Evolutionary conservation across 2,113 vertebrate species (phyloP).

Genomic region (Nibea albiflora): DNA sequence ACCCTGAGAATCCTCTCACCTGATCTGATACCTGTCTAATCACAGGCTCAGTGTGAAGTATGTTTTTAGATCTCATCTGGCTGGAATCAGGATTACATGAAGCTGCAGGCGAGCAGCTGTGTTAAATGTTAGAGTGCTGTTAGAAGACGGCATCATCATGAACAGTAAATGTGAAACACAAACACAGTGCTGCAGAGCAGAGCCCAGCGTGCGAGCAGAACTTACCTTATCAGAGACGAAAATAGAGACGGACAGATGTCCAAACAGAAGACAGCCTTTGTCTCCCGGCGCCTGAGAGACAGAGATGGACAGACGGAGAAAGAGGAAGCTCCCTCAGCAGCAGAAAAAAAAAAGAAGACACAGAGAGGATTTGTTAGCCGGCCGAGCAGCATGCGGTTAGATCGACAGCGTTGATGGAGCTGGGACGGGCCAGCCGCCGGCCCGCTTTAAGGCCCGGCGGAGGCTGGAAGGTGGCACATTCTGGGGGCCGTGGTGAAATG

Average conservation of each 20-base stretch:
- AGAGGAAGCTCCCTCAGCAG: conserved; percentile 31
- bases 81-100: background rate
- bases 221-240: conserved; percentile 74
- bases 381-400: conserved; percentile 46
- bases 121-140: background rate
- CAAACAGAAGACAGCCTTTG: conserved; percentile 57
- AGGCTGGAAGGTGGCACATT: conserved; percentile 78
- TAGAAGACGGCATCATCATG: background rate
- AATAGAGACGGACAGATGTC: conserved; percentile 73
- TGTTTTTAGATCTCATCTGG: background rate
- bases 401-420: conserved; percentile 7
- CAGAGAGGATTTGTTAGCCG: conserved; percentile 63
- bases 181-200: background rate
- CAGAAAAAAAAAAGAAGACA: conserved; percentile 31
- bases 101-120: background rate
- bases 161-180: background rate
- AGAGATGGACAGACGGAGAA: conserved; percentile 6
- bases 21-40: background rate
- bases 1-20: background rate
- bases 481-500: conserved; percentile 77
- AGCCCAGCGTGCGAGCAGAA: conserved; percentile 12
- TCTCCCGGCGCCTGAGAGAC: conserved; percentile 52
- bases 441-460: conserved; percentile 64
- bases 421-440: background rate
- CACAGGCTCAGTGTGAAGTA: background rate